phyloP scores from a whole-genome alignment of 1,140 invertebrate species.

The Amphibalanus amphitrite region DNA sequence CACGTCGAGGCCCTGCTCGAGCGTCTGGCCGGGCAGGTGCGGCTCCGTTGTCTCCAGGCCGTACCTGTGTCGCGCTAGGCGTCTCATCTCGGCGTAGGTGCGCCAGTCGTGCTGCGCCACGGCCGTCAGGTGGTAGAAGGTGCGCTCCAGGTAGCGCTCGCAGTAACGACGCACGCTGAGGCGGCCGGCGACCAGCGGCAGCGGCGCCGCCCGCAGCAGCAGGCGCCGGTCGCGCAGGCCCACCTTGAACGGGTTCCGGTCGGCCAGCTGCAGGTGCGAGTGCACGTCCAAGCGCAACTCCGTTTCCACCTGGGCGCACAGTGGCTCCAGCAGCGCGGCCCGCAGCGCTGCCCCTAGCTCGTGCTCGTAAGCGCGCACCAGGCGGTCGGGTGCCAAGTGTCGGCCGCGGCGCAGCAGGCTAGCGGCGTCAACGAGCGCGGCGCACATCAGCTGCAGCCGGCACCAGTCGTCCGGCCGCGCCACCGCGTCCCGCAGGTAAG shows the following conservation, averaged over 20 bases:
- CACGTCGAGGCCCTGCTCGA: slow-evolving; percentile 91
- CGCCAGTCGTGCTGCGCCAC: slow-evolving; percentile 95
- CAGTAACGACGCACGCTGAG: slow-evolving; percentile 33
- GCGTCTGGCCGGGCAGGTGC: slow-evolving; percentile 83
- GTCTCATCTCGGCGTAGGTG: slow-evolving; percentile 90
- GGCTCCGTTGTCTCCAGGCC: slow-evolving; percentile 65
- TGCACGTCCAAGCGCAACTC: slow-evolving; percentile 78
- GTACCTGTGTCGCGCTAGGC: slow-evolving; percentile 72
- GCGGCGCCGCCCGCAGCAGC: slow-evolving; percentile 34
- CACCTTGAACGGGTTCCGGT: slow-evolving; percentile 51
- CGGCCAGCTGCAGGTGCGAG: slow-evolving; percentile 68
- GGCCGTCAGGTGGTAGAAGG: slow-evolving; percentile 94
- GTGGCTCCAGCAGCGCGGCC: slow-evolving; percentile 40
- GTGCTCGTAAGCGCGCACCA: slow-evolving; percentile 27
- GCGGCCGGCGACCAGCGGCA: slow-evolving; percentile 28
- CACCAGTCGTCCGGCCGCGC: slow-evolving; percentile 40
- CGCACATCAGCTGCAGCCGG: slow-evolving; percentile 44
- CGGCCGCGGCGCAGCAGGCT: slow-evolving; percentile 24
- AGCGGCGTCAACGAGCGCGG: slow-evolving; percentile 42
- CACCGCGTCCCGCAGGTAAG: slow-evolving; percentile 54
- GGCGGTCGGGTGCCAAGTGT: slow-evolving; percentile 23
- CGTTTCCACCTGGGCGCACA: slow-evolving; percentile 75
- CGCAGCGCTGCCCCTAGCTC: slow-evolving; percentile 21
- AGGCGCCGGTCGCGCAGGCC: slow-evolving; percentile 33
- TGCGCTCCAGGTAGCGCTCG: slow-evolving; percentile 82